phyloP scores from a whole-genome alignment of 2,113 vertebrate genomes.

The Tretioscincus oriximinensis region DNA sequence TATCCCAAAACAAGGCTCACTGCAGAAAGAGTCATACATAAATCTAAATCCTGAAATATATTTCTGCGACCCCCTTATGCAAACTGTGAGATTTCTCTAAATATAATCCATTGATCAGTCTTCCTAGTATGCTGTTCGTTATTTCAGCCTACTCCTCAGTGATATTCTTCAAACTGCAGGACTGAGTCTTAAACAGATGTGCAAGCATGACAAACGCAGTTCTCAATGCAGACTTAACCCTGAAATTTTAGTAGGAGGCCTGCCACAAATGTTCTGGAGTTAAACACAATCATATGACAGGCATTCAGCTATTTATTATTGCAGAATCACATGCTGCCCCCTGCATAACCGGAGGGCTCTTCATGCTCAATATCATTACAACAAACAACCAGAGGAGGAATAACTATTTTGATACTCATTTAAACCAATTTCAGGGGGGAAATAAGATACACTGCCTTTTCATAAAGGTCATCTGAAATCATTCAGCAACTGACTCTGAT shows the following conservation, averaged over 20 bases:
- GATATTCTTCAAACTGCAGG: not conserved
- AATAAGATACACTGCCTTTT: not conserved
- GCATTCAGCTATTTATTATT: constrained; percentile 15
- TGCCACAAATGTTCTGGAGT: not conserved
- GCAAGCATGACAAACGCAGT: not conserved
- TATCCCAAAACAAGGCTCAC: no score
- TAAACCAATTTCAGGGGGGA: not conserved
- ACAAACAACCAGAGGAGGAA: constrained; percentile 3
- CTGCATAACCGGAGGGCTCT: constrained; percentile 9
- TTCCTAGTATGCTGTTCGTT: not conserved
- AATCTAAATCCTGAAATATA: no score
- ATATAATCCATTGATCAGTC: not conserved
- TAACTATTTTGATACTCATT: constrained; percentile 14
- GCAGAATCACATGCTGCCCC: constrained; percentile 13
- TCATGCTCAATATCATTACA: constrained; percentile 17
- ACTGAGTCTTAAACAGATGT: not conserved
- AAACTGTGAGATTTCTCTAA: not conserved
- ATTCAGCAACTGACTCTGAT: not conserved
- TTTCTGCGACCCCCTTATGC: not conserved
- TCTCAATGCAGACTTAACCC: not conserved
- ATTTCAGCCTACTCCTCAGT: not conserved
- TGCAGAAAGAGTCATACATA: no score
- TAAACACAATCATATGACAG: constrained; percentile 16
- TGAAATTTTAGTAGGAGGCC: not conserved
- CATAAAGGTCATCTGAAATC: not conserved